Base-by-base conservation (phyloP, 1,140 invertebrate genomes). In the Achatina immaculata region DNA sequence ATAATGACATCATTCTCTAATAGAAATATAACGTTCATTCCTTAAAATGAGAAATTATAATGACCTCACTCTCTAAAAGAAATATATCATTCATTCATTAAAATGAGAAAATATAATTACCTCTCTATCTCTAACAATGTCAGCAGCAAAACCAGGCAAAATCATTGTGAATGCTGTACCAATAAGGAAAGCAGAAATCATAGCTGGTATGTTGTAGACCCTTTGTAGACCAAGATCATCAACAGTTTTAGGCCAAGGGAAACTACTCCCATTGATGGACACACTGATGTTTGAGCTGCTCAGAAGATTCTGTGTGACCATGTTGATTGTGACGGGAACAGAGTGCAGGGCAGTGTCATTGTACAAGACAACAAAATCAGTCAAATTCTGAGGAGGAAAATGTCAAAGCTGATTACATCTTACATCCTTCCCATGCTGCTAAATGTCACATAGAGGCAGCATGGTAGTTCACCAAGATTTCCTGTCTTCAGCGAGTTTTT, bases 41-140 rank as follows among this genome's bases (percentile, higher is more conserved):
- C n/a, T n/a, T n/a, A n/a, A n/a, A n/a, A n/a, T n/a, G n/a, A n/a
- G n/a, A n/a, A n/a, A n/a, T n/a, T n/a, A n/a, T n/a, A n/a, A n/a
- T n/a, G n/a, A n/a, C n/a, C n/a, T n/a, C n/a, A n/a, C n/a, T n/a
- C n/a, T n/a, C n/a, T n/a, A n/a, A n/a, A n/a, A n/a, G n/a, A n/a
- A n/a, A n/a, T n/a, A n/a, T n/a, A n/a, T n/a, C n/a, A n/a, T n/a
- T n/a, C n/a, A n/a, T n/a, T n/a, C n/a, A n/a, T n/a, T n/a, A n/a
- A n/a, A n/a, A n/a, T 51, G 6, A 79, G 24, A 19, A 62, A 40
- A 65, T 19, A 28, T 34, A 79, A 51, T 45, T 91, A 96, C 95
- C 93, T 96, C 95, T 89, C 95, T 92, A 91, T 96, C 96, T 86
- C 95, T 94, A 0, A 96, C 95, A 91, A 96, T 94, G 78, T 95